Evolutionary conservation across 2,888 invertebrate species (phyloP).

Genomic region (Labia minor): DNA sequence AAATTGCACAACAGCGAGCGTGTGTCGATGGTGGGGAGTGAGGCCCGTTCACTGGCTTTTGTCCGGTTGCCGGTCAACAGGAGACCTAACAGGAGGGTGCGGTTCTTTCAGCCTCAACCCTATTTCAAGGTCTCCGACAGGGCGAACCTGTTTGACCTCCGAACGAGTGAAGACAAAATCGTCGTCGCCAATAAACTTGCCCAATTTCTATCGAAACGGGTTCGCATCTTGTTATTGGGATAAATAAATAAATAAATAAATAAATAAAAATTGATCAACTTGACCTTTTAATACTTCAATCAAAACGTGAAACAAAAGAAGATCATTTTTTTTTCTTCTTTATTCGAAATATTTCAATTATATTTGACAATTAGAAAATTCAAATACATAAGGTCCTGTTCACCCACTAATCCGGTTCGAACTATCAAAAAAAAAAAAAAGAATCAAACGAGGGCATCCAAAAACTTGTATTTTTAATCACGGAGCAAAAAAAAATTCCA

Average conservation of each 20-base stretch:
- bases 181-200: background rate
- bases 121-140: background rate
- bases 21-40: too few species aligned
- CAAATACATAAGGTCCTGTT: too few species aligned
- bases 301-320: too few species aligned
- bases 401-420: too few species aligned
- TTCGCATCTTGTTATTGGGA: background rate
- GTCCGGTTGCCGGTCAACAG: background rate
- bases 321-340: too few species aligned
- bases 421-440: too few species aligned
- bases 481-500: too few species aligned
- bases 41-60: background rate
- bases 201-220: background rate
- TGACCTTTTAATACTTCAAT: background rate
- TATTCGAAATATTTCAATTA: too few species aligned
- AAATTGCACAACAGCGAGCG: background rate
- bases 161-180: background rate
- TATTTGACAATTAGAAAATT: too few species aligned
- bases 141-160: conserved; percentile 9
- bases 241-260: too few species aligned
- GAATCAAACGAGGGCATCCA: too few species aligned
- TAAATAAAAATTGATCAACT: background rate
- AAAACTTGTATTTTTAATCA: too few species aligned
- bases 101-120: background rate
- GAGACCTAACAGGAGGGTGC: background rate